Evolutionary conservation across 2,113 vertebrate species (phyloP).

Genomic region (Burhinus oedicnemus): DNA sequence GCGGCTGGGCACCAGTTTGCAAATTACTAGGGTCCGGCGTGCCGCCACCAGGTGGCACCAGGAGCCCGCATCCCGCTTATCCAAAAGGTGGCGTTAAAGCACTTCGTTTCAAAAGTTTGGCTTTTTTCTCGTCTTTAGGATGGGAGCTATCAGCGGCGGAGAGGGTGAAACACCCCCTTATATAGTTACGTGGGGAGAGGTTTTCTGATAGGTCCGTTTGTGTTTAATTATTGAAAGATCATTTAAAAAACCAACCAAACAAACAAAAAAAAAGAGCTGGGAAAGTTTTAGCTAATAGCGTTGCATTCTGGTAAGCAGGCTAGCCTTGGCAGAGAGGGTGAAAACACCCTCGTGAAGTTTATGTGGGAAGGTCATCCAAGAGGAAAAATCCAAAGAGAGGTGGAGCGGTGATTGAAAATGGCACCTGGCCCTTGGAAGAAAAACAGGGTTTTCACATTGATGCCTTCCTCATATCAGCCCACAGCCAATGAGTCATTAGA

Average conservation of each 20-base stretch:
- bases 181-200: background rate
- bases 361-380: background rate
- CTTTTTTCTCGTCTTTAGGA: background rate
- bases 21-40: rapidly evolving
- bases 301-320: background rate
- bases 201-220: background rate
- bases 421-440: background rate
- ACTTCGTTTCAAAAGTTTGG: no score
- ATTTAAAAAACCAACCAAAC: background rate
- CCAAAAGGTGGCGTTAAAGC: rapidly evolving
- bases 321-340: background rate
- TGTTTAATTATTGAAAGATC: background rate
- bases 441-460: background rate
- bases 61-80: background rate
- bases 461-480: background rate
- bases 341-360: background rate
- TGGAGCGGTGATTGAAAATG: background rate
- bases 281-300: background rate
- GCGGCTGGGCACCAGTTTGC: background rate
- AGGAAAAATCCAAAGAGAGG: background rate
- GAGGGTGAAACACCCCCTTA: background rate
- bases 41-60: background rate
- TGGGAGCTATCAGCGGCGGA: rapidly evolving
- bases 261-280: no score
- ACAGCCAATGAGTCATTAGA: background rate